These are phyloP conservation scores for Coecobrya sp. DNA, from an alignment of 2,888 invertebrate species.

Conservation along the genomic window DNA sequence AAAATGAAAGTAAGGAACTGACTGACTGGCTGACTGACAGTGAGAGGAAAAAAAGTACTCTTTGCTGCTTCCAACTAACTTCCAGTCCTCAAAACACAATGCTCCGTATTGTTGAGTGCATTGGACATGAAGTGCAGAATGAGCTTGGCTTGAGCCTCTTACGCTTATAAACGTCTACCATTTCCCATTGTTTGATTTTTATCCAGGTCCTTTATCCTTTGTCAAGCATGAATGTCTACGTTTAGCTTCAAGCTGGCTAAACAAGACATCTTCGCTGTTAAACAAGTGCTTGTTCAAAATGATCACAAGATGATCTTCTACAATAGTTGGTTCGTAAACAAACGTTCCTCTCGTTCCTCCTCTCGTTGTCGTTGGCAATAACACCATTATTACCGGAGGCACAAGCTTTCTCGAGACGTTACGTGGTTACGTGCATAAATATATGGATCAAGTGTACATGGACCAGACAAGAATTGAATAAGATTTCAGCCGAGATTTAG, in stretches of 20 bases:
- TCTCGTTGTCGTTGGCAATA: background rate
- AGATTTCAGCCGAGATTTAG: background rate
- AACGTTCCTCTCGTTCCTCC: background rate
- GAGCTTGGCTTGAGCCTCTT: background rate
- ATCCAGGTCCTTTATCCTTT: background rate
- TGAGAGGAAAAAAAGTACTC: background rate
- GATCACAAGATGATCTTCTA: background rate
- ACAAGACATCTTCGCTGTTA: background rate
- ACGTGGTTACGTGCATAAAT: background rate
- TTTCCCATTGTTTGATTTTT: conserved; percentile 1
- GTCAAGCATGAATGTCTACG: background rate
- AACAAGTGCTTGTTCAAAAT: background rate
- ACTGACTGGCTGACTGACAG: conserved; percentile 2
- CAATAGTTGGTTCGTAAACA: background rate
- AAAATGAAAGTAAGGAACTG: background rate
- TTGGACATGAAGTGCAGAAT: background rate
- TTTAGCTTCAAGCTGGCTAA: background rate
- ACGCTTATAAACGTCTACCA: background rate
- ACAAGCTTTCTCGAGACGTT: background rate
- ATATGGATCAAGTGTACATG: background rate
- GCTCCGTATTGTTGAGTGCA: background rate
- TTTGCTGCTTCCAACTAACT: background rate
- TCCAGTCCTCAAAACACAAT: background rate
- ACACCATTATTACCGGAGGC: background rate
- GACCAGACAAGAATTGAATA: background rate